Conservation (phyloP, 1,140 invertebrate genomes). For the Brachionus manjavacas region DNA sequence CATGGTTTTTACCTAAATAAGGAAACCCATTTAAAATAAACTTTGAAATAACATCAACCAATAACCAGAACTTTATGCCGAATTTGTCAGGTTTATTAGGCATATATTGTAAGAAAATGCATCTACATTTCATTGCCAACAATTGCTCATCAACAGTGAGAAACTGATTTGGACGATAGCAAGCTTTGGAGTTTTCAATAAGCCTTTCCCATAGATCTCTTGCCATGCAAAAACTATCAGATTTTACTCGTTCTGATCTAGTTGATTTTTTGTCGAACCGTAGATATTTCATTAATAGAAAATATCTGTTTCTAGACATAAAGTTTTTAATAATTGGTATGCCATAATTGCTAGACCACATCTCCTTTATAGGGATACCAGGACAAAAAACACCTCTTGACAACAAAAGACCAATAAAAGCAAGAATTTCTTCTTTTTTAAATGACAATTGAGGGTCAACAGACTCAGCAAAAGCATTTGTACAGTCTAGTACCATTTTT, state of each 20-base stretch:
- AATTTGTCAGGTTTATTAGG: constrained; percentile 26
- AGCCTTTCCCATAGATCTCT: neutral
- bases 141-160: constrained; percentile 5
- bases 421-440: constrained; percentile 1
- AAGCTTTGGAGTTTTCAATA: constrained; percentile 4
- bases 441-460: neutral
- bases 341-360: neutral
- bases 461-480: too few relatives aligned
- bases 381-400: neutral
- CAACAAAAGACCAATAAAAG: neutral
- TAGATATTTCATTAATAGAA: neutral
- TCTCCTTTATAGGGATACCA: neutral
- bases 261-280: neutral
- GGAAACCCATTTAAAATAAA: neutral
- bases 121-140: constrained; percentile 1
- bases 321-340: neutral
- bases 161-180: neutral
- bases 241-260: constrained; percentile 5
- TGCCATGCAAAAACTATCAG: neutral
- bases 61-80: neutral
- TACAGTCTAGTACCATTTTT: too few relatives aligned
- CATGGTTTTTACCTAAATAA: constrained; percentile 10
- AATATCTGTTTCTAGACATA: neutral
- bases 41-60: neutral
- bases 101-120: constrained; percentile 18